Evolutionary conservation across 2,888 invertebrate genomes (phyloP).

Genomic region (Drosophila infuscata): DNA sequence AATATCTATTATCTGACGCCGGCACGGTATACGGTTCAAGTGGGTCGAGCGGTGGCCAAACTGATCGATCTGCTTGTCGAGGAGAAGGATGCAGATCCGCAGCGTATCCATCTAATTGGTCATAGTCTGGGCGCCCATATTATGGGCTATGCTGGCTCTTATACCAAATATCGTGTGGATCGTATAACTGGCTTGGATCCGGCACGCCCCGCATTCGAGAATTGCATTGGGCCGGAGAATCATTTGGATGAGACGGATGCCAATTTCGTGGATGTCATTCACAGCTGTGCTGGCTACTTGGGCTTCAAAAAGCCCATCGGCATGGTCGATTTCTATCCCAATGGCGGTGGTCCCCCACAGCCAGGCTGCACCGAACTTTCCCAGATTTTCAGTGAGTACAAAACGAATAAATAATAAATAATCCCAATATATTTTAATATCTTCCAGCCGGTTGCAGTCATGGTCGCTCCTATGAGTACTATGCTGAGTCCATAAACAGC

Average conservation of each 20-base stretch:
- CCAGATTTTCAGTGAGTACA: conserved; percentile 82
- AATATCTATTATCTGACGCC: conserved; percentile 84
- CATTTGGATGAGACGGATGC: conserved; percentile 89
- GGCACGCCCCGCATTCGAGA: conserved; percentile 86
- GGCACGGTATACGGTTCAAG: conserved; percentile 83
- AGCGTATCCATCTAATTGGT: conserved; percentile 83
- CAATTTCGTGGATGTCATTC: conserved; percentile 90
- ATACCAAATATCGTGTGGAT: conserved; percentile 85
- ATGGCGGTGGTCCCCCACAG: conserved; percentile 88
- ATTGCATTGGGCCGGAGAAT: conserved; percentile 84
- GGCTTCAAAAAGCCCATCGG: conserved; percentile 87
- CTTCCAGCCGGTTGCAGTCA: conserved; percentile 89
- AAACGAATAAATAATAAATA: background rate
- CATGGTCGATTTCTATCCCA: conserved; percentile 91
- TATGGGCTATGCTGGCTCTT: conserved; percentile 87
- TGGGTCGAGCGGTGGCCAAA: conserved; percentile 83
- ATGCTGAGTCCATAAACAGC: conserved; percentile 88
- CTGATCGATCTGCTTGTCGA: conserved; percentile 83
- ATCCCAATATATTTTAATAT: background rate
- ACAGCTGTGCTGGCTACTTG: conserved; percentile 89
- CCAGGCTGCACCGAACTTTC: conserved; percentile 88
- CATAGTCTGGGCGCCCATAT: conserved; percentile 88
- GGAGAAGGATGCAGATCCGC: conserved; percentile 81
- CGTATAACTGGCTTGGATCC: conserved; percentile 90
- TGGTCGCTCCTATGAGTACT: conserved; percentile 87